These are phyloP conservation scores for Linnaemya vulpina DNA, from an alignment of 2,888 invertebrate genomes.

Conservation along the genomic window DNA sequence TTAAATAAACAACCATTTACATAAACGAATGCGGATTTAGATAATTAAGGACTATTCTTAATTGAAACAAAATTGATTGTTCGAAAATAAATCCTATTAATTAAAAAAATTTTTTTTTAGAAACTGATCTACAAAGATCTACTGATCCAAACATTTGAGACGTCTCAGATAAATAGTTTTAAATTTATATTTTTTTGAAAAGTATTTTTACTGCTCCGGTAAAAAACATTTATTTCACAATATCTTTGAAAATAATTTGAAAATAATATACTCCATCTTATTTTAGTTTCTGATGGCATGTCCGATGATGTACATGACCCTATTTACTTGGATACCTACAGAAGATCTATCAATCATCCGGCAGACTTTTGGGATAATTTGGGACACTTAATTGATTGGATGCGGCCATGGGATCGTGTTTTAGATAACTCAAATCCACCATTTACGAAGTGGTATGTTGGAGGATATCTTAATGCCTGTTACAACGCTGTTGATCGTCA, in stretches of 20 bases:
- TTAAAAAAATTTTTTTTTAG: too few species aligned
- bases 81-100: too few species aligned
- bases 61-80: too few species aligned
- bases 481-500: conserved; percentile 97
- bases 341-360: conserved; percentile 89
- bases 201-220: too few species aligned
- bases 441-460: conserved; percentile 94
- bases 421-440: conserved; percentile 92
- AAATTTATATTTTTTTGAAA: too few species aligned
- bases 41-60: too few species aligned
- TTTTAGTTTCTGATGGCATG: conserved; percentile 73
- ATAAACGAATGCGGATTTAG: too few species aligned
- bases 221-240: not conserved
- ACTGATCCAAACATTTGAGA: too few species aligned
- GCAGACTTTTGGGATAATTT: conserved; percentile 94
- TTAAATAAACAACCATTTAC: too few species aligned
- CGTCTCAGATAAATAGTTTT: too few species aligned
- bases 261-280: not conserved
- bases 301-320: conserved; percentile 81
- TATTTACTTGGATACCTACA: conserved; percentile 86
- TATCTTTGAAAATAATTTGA: too few species aligned
- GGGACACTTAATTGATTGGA: conserved; percentile 90
- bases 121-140: too few species aligned
- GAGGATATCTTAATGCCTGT: conserved; percentile 95
- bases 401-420: conserved; percentile 92